Conservation (phyloP, 2,113 vertebrate genomes). For the Epinephelus fuscoguttatus region DNA sequence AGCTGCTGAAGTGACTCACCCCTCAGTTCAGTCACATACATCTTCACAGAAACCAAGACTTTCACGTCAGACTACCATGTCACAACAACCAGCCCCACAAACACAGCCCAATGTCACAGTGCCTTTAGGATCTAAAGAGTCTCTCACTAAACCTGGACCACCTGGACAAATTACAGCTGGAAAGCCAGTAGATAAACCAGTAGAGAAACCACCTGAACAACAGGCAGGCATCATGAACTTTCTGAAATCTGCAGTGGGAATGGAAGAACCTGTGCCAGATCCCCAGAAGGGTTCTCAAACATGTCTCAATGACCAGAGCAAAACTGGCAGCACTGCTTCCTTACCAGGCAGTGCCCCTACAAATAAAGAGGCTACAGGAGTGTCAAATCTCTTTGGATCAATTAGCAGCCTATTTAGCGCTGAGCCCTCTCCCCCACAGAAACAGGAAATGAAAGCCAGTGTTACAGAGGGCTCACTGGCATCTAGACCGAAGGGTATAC, state of each 20-base stretch:
- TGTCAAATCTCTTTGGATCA: constrained; percentile 90
- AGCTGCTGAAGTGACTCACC: constrained; percentile 41
- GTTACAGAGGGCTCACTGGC: constrained; percentile 56
- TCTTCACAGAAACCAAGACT: constrained; percentile 78
- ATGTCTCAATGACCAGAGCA: constrained; percentile 72
- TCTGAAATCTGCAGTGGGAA: constrained; percentile 88
- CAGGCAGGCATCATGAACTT: constrained; percentile 88
- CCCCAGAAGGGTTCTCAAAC: constrained; percentile 66
- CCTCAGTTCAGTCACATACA: constrained; percentile 35
- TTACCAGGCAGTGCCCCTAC: constrained; percentile 64
- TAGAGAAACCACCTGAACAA: constrained; percentile 70
- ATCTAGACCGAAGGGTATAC: constrained; percentile 69
- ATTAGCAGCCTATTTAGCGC: constrained; percentile 89
- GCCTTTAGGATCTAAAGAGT: constrained; percentile 62
- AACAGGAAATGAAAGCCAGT: constrained; percentile 73
- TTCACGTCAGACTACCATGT: constrained; percentile 78
- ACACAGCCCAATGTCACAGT: constrained; percentile 59
- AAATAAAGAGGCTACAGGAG: constrained; percentile 83
- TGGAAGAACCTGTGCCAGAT: constrained; percentile 82
- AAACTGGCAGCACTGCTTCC: constrained; percentile 48
- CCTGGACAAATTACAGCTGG: constrained; percentile 22
- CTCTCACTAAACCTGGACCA: constrained; percentile 22
- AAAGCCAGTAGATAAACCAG: constrained; percentile 50
- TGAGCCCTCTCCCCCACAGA: constrained; percentile 79
- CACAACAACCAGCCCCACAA: constrained; percentile 73